Evolutionary conservation across 2,113 vertebrate genomes (phyloP), one percentile per base, ranked within the genome.

Genomic region (Parus major): DNA sequence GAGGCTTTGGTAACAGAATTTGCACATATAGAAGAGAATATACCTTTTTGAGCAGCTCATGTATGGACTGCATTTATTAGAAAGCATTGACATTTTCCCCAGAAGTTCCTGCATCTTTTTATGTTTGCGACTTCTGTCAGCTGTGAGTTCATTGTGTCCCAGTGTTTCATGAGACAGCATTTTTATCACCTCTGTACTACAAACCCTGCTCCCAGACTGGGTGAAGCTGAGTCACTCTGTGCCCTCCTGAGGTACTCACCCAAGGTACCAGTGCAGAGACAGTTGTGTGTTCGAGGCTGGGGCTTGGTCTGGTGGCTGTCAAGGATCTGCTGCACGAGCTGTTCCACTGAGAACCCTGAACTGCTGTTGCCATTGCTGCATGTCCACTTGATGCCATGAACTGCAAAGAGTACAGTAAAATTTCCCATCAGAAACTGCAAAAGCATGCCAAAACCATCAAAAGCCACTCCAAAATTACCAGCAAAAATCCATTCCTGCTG

Each of bases 351-450:
- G 98, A 99, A 99, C 97, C 99, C 99, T 56, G 99, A 99, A 98
- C 99, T 99, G 99, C 98, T 99, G 98, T 99, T 99, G 70, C 99
- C 99, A 87, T 99, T 99, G 98, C 99, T 99, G 98, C 99, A 99
- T 81, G 99, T 99, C 99, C 99, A 99, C 98, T 99, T 99, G 98
- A 99, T 99, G 98, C 99, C 99, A 97, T 99, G 99, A 99, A 99
- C 99, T 99, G 98, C 60, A 88, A 97, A 98, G 96, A 98, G 96
- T 97, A 94, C 44, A 97, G 97, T 95, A 98, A 97, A 96, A 98
- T 95, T 28, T 73, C 27, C 66, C 13, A 56, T 97, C 86, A 97
- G 93, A 36, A 80, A 76, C 49, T 19, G 19, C 39, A 35, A 21
- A 90, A 20, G 17, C 63, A 33, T 0, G 1, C 22, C 71, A 90